Conservation (phyloP, 1,140 invertebrate species). For the Drosophila mojavensis region DNA sequence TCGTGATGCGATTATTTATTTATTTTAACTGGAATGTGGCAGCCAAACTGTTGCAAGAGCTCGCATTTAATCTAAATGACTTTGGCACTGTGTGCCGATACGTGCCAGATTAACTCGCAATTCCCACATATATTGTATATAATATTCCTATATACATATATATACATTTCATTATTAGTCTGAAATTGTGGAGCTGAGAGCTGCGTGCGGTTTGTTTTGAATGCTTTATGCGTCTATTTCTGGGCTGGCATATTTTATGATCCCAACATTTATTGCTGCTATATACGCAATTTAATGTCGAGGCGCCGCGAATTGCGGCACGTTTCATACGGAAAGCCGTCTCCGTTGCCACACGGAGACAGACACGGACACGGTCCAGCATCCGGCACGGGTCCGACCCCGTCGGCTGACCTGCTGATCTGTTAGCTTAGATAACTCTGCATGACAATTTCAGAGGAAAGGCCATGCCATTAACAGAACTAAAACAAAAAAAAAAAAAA, state of each 20-base stretch:
- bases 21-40: background rate
- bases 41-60: background rate
- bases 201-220: conserved; percentile 18
- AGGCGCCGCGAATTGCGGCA: conserved; percentile 40
- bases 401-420: conserved; percentile 34
- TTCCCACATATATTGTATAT: background rate
- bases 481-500: too few species aligned
- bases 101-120: conserved; percentile 57
- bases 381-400: conserved; percentile 30
- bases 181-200: conserved; percentile 1
- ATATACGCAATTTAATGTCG: conserved; percentile 25
- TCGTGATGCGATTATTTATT: background rate
- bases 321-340: conserved; percentile 38
- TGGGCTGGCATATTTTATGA: conserved; percentile 19
- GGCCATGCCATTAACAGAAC: conserved; percentile 28
- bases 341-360: background rate
- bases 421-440: conserved; percentile 50
- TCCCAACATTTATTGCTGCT: conserved; percentile 5
- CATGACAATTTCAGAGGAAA: conserved; percentile 62
- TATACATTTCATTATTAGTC: conserved; percentile 53
- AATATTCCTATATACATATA: conserved; percentile 11
- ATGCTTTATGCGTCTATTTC: conserved; percentile 33
- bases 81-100: conserved; percentile 19
- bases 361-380: conserved; percentile 1
- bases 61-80: too few species aligned